Percentiles rank a stretch among this genome's conserved stretches.
phyloP scores from a whole-genome alignment of 1,140 invertebrate species.

The Neodiprion virginianus region DNA sequence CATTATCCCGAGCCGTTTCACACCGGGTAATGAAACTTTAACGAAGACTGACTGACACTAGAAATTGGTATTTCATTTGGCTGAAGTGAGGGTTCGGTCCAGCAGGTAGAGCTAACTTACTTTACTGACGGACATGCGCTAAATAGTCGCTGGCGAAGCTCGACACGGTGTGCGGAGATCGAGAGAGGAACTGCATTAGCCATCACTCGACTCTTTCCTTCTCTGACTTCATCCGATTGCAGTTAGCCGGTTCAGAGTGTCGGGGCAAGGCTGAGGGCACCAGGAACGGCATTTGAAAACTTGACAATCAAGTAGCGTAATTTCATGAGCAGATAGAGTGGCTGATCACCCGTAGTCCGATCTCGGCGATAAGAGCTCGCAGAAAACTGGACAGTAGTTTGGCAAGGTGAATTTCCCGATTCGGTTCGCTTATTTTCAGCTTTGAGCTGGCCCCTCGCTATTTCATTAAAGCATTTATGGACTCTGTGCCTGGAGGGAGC shows the following conservation, averaged over 20 bases:
- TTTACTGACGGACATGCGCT: too few species aligned
- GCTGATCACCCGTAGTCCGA: neutral
- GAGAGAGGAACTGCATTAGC: too few species aligned
- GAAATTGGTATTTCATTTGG: neutral
- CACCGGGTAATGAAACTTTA: slow-evolving; percentile 5
- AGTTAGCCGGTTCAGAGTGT: too few species aligned
- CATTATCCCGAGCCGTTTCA: neutral
- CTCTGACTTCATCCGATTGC: too few species aligned
- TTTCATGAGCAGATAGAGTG: neutral
- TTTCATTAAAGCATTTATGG: slow-evolving; percentile 41
- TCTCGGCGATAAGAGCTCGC: slow-evolving; percentile 20
- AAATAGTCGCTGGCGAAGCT: too few species aligned
- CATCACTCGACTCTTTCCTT: too few species aligned
- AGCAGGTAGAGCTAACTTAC: too few species aligned
- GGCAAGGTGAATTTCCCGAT: slow-evolving; percentile 19
- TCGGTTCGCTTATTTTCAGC: slow-evolving; percentile 26
- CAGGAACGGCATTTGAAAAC: neutral
- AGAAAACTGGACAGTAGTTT: neutral
- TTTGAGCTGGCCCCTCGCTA: slow-evolving; percentile 30
- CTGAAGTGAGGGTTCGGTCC: neutral
- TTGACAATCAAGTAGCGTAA: slow-evolving; percentile 10
- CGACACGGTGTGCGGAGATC: too few species aligned
- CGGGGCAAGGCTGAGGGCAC: too few species aligned
- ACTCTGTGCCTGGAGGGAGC: slow-evolving; percentile 15
- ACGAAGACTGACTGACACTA: slow-evolving; percentile 4